Evolutionary conservation across 2,113 vertebrate species (phyloP).

Genomic region (Lota lota): DNA sequence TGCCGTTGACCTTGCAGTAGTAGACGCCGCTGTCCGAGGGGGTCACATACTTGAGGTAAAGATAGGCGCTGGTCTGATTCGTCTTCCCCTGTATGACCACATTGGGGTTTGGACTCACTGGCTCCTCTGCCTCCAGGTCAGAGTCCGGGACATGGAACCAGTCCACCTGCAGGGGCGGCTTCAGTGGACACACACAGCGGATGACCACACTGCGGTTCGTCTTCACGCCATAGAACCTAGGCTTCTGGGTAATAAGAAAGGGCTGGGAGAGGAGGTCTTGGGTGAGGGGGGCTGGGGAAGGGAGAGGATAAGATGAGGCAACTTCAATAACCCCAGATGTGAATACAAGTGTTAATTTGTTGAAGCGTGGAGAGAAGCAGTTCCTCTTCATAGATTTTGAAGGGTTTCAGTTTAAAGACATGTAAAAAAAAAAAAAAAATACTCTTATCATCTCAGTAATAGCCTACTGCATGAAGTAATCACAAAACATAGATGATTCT

Average conservation of each 20-base stretch:
- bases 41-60: neutral
- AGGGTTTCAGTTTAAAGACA: too few species aligned
- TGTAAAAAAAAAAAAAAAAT: too few species aligned
- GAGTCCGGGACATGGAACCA: conserved; percentile 60
- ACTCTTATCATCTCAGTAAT: too few species aligned
- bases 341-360: too few species aligned
- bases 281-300: too few species aligned
- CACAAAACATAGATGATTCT: too few species aligned
- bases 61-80: neutral
- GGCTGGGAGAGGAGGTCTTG: too few species aligned
- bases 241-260: conserved; percentile 54
- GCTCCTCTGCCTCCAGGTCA: fast-evolving
- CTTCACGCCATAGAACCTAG: conserved; percentile 67
- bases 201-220: conserved; percentile 2
- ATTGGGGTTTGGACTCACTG: neutral
- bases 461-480: too few species aligned
- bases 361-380: too few species aligned
- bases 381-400: too few species aligned
- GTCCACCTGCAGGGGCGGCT: fast-evolving
- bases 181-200: conserved; percentile 37
- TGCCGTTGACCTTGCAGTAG: conserved; percentile 54
- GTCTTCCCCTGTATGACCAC: neutral
- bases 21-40: conserved; percentile 77
- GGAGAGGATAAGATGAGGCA: too few species aligned
- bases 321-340: too few species aligned